Base-by-base conservation (phyloP, 2,113 vertebrate genomes). In the Phalacrocorax pelagicus region DNA sequence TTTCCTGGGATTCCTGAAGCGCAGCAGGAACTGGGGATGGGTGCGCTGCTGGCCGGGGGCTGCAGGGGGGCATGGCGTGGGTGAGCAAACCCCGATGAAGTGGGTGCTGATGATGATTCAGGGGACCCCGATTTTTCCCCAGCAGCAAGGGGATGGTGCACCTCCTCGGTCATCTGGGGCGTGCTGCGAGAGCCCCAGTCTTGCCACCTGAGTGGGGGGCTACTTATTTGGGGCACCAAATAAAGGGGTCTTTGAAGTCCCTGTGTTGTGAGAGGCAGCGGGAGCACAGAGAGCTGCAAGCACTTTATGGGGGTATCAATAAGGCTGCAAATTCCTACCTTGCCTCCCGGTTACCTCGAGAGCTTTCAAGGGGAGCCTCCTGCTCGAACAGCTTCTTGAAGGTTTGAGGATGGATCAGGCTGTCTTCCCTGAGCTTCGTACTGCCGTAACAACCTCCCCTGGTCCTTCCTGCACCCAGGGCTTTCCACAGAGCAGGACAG, bases 141-240 rank as follows among this genome's bases (percentile, higher is more conserved):
- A n/a, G 42, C 15, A 58, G 51, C 23, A 15, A 12, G 27, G 6
- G 26, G 59, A 46, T 36, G 78, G 27, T 42, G 26, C 15, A 14
- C 4, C 4, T 57, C 4, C 0, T 38, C 1, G 0, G 5, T 49
- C 32, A 10, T 10, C 44, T 1, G 10, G 22, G 54, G 44, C 10
- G 7, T 3, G 3, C 11, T 1, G 0, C 2, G 3, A 42, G 54
- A 27, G 17, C 70, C 30, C 65, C 1, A 2, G 10, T 36, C 27
- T 51, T 38, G 30, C n/a, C 3, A 1, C n/a, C 23, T 10, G 15
- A 30, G 24, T 10, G 12, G 9, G 54, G 24, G 16, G 17, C 54
- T 61, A 26, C 42, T 44, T 30, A 5, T 61, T 7, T 52, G 51
- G 30, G 32, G 18, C 11, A 30, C 54, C 34, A 62, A 51, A 80